These are phyloP conservation scores for Herpetotheres cachinnans DNA, from an alignment of 2,113 vertebrate genomes.

Conservation along the genomic window DNA sequence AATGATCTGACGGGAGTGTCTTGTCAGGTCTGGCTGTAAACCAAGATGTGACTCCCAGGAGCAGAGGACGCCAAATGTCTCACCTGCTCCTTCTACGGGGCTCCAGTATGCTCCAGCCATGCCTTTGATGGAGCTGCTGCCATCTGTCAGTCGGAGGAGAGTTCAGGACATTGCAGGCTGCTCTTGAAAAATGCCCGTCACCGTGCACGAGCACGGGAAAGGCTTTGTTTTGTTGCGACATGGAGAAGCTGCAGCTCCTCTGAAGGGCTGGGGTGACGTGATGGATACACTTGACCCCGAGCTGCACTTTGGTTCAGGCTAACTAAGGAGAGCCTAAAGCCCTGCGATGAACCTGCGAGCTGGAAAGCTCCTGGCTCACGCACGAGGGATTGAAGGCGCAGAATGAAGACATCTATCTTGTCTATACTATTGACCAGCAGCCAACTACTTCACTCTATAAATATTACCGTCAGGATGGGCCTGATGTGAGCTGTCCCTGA, in stretches of 20 bases:
- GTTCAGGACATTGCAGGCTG: background rate
- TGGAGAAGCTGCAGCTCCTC: background rate
- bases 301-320: background rate
- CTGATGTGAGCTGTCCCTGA: no score
- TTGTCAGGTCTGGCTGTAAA: background rate
- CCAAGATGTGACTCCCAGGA: background rate
- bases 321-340: background rate
- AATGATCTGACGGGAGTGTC: background rate
- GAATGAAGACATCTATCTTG: no score
- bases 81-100: background rate
- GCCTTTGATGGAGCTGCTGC: background rate
- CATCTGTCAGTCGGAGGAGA: background rate
- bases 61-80: background rate
- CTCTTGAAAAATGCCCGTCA: background rate
- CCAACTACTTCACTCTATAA: background rate
- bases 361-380: background rate
- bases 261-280: background rate
- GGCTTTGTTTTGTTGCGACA: accelerated
- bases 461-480: background rate
- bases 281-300: background rate
- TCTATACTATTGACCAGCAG: background rate
- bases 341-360: background rate
- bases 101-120: background rate
- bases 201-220: background rate
- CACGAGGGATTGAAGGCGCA: accelerated